Conservation (phyloP, 2,888 invertebrate genomes). For the Aphidoletes aphidimyza region DNA sequence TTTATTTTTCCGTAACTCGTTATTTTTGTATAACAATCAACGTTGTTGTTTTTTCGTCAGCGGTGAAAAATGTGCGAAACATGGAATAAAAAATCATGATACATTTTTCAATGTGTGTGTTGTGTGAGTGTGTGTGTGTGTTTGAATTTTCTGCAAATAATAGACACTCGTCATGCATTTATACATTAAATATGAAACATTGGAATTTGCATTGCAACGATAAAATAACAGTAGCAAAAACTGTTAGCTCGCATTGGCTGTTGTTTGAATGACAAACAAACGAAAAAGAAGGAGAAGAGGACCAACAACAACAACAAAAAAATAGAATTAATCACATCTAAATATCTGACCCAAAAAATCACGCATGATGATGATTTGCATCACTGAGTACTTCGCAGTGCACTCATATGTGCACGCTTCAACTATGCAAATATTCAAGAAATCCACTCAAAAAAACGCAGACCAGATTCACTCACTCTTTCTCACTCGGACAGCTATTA, state of each 20-base stretch:
- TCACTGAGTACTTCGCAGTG: background rate
- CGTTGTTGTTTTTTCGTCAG: background rate
- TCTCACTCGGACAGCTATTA: conserved; percentile 4
- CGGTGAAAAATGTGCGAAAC: background rate
- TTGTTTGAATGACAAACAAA: too few species aligned
- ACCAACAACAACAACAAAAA: background rate
- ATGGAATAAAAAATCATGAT: background rate
- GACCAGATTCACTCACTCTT: too few species aligned
- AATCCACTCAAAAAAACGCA: background rate
- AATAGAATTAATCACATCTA: conserved; percentile 29
- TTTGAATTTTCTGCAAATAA: conserved; percentile 19
- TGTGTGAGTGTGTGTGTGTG: too few species aligned
- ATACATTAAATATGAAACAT: background rate
- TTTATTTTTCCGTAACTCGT: background rate
- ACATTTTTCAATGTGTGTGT: conserved; percentile 8
- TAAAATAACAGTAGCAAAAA: background rate
- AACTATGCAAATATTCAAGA: background rate
- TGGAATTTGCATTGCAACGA: background rate
- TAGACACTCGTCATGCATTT: conserved; percentile 12
- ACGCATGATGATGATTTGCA: conserved; percentile 43
- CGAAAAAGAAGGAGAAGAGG: too few species aligned
- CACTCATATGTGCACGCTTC: background rate
- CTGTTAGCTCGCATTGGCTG: background rate
- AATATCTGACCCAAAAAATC: conserved; percentile 23
- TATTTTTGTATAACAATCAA: background rate